phyloP scores from a whole-genome alignment of 2,888 invertebrate species.

The Artemia sinica region DNA sequence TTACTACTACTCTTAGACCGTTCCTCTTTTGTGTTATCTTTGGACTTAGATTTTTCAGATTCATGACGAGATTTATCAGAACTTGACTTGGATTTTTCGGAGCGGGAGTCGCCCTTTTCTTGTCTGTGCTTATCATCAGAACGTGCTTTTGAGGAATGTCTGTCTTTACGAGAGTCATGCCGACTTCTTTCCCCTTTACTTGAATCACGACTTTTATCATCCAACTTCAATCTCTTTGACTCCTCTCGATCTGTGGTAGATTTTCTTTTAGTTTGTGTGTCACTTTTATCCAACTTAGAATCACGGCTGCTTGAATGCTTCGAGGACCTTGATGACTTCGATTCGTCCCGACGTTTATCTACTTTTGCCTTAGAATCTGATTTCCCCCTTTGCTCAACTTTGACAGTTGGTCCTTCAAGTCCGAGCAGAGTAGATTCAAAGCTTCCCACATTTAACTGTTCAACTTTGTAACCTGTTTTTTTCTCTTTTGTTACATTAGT shows the following conservation, averaged over 20 bases:
- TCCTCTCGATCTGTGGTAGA: conserved; percentile 29
- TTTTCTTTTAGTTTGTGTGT: conserved; percentile 24
- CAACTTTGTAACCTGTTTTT: background rate
- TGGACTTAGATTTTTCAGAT: conserved; percentile 16
- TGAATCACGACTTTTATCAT: conserved; percentile 28
- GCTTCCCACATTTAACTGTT: background rate
- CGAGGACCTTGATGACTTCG: conserved; percentile 17
- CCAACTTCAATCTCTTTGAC: conserved; percentile 25
- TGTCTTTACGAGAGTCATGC: conserved; percentile 10
- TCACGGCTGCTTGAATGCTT: conserved; percentile 17
- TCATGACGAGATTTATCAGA: conserved; percentile 14
- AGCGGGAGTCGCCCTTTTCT: background rate
- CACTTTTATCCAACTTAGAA: conserved; percentile 2
- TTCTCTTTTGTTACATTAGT: background rate
- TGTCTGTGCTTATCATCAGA: background rate
- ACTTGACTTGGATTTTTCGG: background rate
- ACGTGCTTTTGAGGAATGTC: conserved; percentile 4
- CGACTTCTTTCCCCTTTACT: conserved; percentile 23
- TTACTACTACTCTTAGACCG: conserved; percentile 21
- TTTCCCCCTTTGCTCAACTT: conserved; percentile 29
- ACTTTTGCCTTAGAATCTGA: conserved; percentile 25
- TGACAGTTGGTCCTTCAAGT: conserved; percentile 5
- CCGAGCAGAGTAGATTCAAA: conserved; percentile 6
- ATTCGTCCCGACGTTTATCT: conserved; percentile 20
- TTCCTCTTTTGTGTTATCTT: conserved; percentile 21